Evolutionary conservation across 2,888 invertebrate genomes (phyloP), one percentile per base, ranked within the genome.

Genomic region (Blastobasis lacticolella): DNA sequence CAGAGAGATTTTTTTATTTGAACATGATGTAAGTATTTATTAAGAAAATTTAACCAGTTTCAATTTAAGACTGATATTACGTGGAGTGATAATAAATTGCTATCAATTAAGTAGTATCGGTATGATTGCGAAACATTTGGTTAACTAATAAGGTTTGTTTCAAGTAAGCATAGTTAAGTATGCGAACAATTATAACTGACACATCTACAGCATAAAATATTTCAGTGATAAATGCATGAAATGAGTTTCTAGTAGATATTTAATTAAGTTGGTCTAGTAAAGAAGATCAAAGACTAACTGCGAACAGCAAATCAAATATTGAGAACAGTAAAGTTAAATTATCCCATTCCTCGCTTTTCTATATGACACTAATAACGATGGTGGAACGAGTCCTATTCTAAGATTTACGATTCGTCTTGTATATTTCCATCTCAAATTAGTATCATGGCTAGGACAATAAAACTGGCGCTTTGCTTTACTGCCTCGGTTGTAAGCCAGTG

Each of bases 371-470:
- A 70, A 71, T 71, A 72, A 69, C 63, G 61, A 67, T 60, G 63
- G 56, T 63, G 64, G 67, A 69, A 67, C 71, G 71, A 75, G 73
- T 64, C 70, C 78, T 81, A 78, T 85, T 79, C 68, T 56, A 56
- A 76, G 77, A 77, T 86, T 86, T 79, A 87, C 78, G 82, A 83
- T 63, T 62, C 58, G 60, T 62, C 68, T 23, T 63, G 66, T 71
- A 75, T 77, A 77, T 80, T 79, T 71, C 70, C 72, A 80, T 75
- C 75, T 75, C 75, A 73, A 74, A 75, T 66, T 69, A 73, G 67
- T 73, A 77, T 75, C 71, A 76, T 69, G 71, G 62, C 67, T 61
- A 57, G 66, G 78, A 79, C 74, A 81, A 79, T 86, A 84, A 87
- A 86, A 82, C 76, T 66, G 69, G 67, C 64, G 64, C 60, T 67